These are phyloP conservation scores for Syncerus caffer DNA, from an alignment of 2,797 vertebrate species.

Conservation along the genomic window DNA sequence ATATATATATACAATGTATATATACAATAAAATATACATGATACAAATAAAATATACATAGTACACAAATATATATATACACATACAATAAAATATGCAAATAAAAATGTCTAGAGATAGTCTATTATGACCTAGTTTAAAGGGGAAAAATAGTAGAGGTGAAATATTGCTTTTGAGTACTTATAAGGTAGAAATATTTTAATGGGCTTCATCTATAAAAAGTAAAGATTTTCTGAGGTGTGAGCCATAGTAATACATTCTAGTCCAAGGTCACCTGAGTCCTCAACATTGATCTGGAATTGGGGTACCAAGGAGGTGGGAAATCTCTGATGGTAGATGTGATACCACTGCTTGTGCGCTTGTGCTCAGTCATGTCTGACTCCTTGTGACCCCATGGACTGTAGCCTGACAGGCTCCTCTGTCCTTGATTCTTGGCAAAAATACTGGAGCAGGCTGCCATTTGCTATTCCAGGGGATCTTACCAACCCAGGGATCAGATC, in stretches of 20 bases:
- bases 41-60: not conserved
- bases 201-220: slow-evolving; percentile 8
- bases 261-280: not conserved
- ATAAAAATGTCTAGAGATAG: not conserved
- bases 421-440: not conserved
- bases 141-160: not conserved
- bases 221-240: not conserved
- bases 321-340: not conserved
- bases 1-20: not conserved
- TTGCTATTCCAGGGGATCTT: not conserved
- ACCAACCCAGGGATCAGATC: not conserved
- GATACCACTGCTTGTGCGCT: not conserved
- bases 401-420: not conserved
- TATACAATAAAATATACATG: not conserved
- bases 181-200: not conserved
- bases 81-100: not conserved
- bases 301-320: not conserved
- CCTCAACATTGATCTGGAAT: not conserved
- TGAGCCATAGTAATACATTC: not conserved
- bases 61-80: not conserved
- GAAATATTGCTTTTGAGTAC: not conserved
- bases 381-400: not conserved
- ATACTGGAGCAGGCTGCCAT: not conserved
- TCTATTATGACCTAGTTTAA: not conserved
- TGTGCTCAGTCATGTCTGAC: not conserved